Evolutionary conservation across 2,888 invertebrate genomes (phyloP), one percentile per base, ranked within the genome.

Genomic region (Syrphus vitripennis): DNA sequence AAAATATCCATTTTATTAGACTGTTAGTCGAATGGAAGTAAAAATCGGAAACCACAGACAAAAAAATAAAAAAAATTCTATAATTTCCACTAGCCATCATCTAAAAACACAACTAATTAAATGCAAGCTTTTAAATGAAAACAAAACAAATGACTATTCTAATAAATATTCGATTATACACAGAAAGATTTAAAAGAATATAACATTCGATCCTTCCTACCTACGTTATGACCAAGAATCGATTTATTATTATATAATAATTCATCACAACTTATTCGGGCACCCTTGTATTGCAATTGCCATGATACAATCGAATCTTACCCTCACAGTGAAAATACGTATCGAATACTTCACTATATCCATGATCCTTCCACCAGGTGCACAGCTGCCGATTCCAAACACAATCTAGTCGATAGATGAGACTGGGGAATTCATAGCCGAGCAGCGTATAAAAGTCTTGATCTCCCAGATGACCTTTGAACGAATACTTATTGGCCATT

Each of bases 341-440:
- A 87, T 95, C 94, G 90, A 97, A 97, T 45, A 96, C 94, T 88
- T 95, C 94, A 37, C 94, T 93, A 88, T 96, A 96, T 0, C 96
- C 96, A 88, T 96, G 95, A 87, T 95, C 94, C 89, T 94, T 93
- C 97, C 97, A 97, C 96, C 96, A 97, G 0, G 94, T 94, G 90
- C 97, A 97, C 76, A 97, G 91, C 90, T 97, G 97, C 65, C 96
- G 93, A 91, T 97, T 97, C 95, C 97, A 97, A 4, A 94, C 94
- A 90, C 97, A 97, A 81, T 96, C 95, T 53, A 97, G 91, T 14
- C 94, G 94, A 90, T 95, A 95, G 89, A 97, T 95, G 57, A 97
- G 91, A 87, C 95, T 93, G 7, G 95, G 95, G 89, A 95, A 93
- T 89, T 97, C 96, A 88, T 94, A 94, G 10, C 95, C 95, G 16